Conservation (phyloP, 2,888 invertebrate genomes). For the Nasonia oneida region DNA sequence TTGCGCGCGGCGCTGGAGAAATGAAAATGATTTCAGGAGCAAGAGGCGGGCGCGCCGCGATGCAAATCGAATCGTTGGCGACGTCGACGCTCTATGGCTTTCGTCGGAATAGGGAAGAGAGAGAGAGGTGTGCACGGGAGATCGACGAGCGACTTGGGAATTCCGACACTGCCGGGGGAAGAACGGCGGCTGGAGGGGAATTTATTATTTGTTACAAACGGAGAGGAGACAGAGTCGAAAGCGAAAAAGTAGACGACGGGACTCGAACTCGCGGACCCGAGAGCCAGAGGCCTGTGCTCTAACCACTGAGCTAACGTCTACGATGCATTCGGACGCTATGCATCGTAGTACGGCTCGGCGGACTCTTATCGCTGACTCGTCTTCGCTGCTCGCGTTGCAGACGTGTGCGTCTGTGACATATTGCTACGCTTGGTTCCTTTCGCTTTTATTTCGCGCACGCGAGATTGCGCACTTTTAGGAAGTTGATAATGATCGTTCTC, state of each 20-base stretch:
- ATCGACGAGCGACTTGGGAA: conserved; percentile 17
- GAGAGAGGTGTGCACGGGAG: not conserved
- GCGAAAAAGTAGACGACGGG: too few species aligned
- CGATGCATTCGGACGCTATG: too few species aligned
- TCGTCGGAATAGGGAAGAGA: not conserved
- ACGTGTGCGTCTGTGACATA: too few species aligned
- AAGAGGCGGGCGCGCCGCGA: conserved; percentile 5
- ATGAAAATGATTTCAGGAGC: conserved; percentile 14
- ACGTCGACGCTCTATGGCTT: not conserved
- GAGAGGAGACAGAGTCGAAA: too few species aligned
- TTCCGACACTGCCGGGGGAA: not conserved
- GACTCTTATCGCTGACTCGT: too few species aligned
- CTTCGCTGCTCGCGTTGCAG: too few species aligned
- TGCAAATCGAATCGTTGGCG: conserved; percentile 48
- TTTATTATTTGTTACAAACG: conserved; percentile 8
- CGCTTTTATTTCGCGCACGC: not conserved
- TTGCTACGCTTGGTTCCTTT: not conserved
- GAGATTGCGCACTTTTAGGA: not conserved
- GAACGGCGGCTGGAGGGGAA: conserved; percentile 7
- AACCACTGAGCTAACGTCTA: too few species aligned
- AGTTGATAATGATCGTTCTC: conserved; percentile 23
- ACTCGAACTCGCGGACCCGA: too few species aligned
- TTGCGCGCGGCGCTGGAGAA: too few species aligned
- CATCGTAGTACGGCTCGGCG: too few species aligned
- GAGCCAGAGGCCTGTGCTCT: too few species aligned